Evolutionary conservation across 2,797 vertebrate species (phyloP), one percentile per base, ranked within the genome.

Genomic region (Spheniscus humboldti): DNA sequence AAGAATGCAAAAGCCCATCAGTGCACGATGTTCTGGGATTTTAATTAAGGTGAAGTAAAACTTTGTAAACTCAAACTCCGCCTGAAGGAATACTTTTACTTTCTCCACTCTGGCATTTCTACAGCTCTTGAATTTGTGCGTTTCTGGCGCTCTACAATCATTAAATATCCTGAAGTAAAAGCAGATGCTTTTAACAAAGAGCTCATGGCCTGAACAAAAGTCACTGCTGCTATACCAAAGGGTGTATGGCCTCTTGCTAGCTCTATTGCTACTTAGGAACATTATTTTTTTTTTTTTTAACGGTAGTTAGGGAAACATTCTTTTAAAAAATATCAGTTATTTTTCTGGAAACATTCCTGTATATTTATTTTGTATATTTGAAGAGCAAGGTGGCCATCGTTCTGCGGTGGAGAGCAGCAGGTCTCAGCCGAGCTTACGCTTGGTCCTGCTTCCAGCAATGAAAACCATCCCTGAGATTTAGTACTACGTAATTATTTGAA

Each of bases 131-230:
- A 83, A 77, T 77, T 43, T 24, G 62, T 50, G 59, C 2, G 2
- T 71, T 77, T 59, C 78, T 88, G 78, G 63, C 3, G 2, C 73
- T 75, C 53, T 48, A 10, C 18, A 30, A 17, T 23, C 37, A 1
- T 80, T 47, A 59, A 76, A 80, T 31, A 47, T 13, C 35, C 37
- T 2, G 0, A 81, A 95, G 71, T 73, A 55, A 69, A 94, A 94
- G 60, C 87, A 94, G 81, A 85, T 91, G 78, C 33, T 89, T 57
- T 30, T 52, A 92, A 85, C 35, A 33, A 62, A 73, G 23, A 84
- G 45, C 45, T 88, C 28, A 0, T 50, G 66, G 53, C 41, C 67
- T 2, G 2, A 83, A 35, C 8, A 48, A 24, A 69, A 78, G 69
- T 31, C 31, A 24, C 31, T 0, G 0, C 20, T 64, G 43, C 48